A percentile compares a stretch with the other conserved stretches of the same genome.
These are phyloP conservation scores for Eristalis pertinax DNA, from an alignment of 2,888 invertebrate genomes.

Conservation along the genomic window DNA sequence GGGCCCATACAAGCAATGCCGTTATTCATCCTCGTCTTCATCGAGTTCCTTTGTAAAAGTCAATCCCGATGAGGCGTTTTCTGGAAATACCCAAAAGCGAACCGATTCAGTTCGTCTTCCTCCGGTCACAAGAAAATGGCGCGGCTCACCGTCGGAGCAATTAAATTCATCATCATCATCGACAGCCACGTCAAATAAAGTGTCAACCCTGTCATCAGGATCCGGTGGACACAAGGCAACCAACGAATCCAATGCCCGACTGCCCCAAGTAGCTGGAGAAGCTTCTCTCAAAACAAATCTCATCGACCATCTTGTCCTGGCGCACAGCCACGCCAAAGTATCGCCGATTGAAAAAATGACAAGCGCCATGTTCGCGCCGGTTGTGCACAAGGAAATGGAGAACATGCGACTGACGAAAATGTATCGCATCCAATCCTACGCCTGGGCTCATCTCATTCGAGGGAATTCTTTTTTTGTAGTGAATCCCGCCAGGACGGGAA, in stretches of 20 bases:
- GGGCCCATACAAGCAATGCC: neutral
- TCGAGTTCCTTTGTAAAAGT: neutral
- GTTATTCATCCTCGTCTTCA: conserved; percentile 2
- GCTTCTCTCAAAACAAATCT: conserved; percentile 56
- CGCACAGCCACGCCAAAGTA: conserved; percentile 75
- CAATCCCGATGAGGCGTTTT: neutral
- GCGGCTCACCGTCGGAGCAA: neutral
- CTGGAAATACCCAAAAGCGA: no score
- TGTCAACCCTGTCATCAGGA: neutral
- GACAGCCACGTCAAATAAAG: neutral
- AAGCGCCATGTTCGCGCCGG: conserved; percentile 74
- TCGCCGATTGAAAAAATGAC: conserved; percentile 73
- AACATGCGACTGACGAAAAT: conserved; percentile 76
- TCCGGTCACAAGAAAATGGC: neutral
- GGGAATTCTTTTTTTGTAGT: conserved; percentile 86
- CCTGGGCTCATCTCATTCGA: conserved; percentile 87
- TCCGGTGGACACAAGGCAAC: neutral
- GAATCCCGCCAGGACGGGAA: conserved; percentile 84
- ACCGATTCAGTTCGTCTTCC: neutral
- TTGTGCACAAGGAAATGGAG: conserved; percentile 75
- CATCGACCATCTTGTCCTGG: conserved; percentile 75
- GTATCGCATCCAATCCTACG: conserved; percentile 84
- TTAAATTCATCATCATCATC: neutral
- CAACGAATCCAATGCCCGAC: neutral
- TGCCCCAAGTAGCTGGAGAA: conserved; percentile 51